Evolutionary conservation across 92 coral and sea anemone species (phyloP).

Genomic region (Heliopora coerulea): DNA sequence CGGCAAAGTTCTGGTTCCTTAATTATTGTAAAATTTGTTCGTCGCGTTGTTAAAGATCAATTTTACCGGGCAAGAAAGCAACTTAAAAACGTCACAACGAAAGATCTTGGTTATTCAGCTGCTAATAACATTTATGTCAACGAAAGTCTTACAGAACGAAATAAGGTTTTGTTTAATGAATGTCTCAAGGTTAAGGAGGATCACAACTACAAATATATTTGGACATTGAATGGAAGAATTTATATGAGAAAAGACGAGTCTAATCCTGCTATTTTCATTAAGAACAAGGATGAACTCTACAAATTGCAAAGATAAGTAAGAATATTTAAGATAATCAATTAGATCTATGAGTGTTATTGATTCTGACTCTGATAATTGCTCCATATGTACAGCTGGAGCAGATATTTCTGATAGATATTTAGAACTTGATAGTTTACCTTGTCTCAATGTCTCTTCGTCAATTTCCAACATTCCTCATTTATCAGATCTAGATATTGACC

Average conservation of each 20-base stretch:
- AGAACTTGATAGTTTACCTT: too few relatives aligned
- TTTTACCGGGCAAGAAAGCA: neutral
- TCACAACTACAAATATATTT: neutral
- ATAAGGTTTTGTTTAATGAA: neutral
- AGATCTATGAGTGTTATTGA: too few relatives aligned
- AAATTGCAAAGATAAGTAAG: too few relatives aligned
- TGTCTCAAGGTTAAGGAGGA: conserved; percentile 3
- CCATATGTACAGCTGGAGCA: too few relatives aligned
- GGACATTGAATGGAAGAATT: conserved; percentile 10
- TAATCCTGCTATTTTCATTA: neutral
- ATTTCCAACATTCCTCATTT: too few relatives aligned
- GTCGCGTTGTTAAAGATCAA: neutral
- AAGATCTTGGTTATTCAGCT: neutral
- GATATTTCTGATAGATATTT: too few relatives aligned
- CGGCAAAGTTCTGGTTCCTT: neutral
- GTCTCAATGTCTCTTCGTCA: too few relatives aligned
- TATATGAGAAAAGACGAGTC: neutral
- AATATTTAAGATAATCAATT: too few relatives aligned
- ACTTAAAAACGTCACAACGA: neutral
- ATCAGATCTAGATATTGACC: too few relatives aligned
- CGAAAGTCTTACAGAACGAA: conserved; percentile 12
- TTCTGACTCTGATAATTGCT: too few relatives aligned
- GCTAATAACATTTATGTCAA: neutral
- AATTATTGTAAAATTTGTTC: conserved; percentile 20
- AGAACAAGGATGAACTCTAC: too few relatives aligned